These are phyloP conservation scores for Brachionus rubens DNA, from an alignment of 1,140 invertebrate species.

Conservation along the genomic window DNA sequence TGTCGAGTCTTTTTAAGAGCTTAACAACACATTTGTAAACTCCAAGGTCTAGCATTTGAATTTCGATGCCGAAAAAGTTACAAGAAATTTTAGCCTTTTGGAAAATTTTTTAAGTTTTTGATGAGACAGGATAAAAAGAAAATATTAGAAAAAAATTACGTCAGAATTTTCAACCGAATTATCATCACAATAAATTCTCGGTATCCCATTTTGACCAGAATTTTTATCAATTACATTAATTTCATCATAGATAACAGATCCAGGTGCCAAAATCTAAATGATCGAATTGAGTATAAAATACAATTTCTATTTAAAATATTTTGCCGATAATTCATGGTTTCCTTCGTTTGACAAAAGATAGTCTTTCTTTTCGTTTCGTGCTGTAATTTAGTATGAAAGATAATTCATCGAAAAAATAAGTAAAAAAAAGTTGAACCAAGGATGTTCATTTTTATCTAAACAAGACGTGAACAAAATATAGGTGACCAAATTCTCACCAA, in stretches of 20 bases:
- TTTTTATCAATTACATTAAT: conserved; percentile 31
- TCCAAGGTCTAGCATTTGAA: neutral
- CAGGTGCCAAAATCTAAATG: neutral
- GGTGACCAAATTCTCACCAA: no score
- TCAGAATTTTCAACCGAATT: neutral
- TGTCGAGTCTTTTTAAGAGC: neutral
- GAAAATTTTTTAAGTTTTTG: neutral
- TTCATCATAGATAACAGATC: conserved; percentile 9
- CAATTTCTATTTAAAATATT: no score
- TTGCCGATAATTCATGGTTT: no score
- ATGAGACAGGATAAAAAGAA: no score
- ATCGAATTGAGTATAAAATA: neutral
- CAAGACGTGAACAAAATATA: no score
- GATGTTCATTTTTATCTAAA: no score
- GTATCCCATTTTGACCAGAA: conserved; percentile 15
- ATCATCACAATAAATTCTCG: conserved; percentile 8
- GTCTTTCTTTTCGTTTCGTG: no score
- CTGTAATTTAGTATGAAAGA: no score
- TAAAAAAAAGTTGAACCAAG: no score
- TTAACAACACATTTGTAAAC: conserved; percentile 26
- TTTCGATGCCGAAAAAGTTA: neutral
- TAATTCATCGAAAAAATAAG: no score
- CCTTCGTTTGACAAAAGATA: no score
- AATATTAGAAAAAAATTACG: conserved; percentile 11
- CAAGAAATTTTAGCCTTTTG: neutral